Evolutionary conservation across 2,888 invertebrate genomes (phyloP).

Genomic region (Brassicogethes aeneus): DNA sequence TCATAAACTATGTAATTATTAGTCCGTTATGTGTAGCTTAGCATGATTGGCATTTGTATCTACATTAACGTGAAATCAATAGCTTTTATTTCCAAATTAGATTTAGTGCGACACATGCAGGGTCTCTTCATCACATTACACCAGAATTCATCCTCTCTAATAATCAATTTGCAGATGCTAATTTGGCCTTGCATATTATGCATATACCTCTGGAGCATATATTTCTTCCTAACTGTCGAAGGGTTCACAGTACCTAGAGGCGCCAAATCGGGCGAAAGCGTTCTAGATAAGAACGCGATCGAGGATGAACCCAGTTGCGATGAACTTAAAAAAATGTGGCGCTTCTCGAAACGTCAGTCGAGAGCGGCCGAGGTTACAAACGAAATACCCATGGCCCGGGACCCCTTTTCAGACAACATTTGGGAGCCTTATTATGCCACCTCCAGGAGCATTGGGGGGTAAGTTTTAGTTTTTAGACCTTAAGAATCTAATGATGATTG

Average conservation of each 20-base stretch:
- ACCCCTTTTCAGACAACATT: slow-evolving; percentile 72
- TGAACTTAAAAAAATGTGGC: slow-evolving; percentile 85
- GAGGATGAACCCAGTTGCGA: slow-evolving; percentile 75
- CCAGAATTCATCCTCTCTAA: too few relatives aligned
- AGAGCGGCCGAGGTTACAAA: slow-evolving; percentile 80
- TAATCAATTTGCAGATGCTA: slow-evolving; percentile 35
- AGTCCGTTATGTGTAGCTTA: too few relatives aligned
- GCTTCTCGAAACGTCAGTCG: slow-evolving; percentile 81
- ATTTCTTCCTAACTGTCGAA: slow-evolving; percentile 22
- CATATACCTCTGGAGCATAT: slow-evolving; percentile 28
- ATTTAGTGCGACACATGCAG: too few relatives aligned
- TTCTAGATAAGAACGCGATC: slow-evolving; percentile 35
- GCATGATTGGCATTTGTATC: too few relatives aligned
- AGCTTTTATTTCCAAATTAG: too few relatives aligned
- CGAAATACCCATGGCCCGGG: slow-evolving; percentile 74
- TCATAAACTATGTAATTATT: too few relatives aligned
- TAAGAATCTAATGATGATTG: background rate
- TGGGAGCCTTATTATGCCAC: slow-evolving; percentile 59
- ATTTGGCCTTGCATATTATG: slow-evolving; percentile 25
- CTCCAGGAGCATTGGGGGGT: slow-evolving; percentile 49
- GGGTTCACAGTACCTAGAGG: slow-evolving; percentile 31
- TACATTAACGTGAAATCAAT: too few relatives aligned
- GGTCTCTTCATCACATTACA: too few relatives aligned
- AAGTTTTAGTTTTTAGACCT: slow-evolving; percentile 26
- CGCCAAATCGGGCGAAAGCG: slow-evolving; percentile 31